Evolutionary conservation across 1,140 invertebrate species (phyloP).

Genomic region (Theocolax elegans): DNA sequence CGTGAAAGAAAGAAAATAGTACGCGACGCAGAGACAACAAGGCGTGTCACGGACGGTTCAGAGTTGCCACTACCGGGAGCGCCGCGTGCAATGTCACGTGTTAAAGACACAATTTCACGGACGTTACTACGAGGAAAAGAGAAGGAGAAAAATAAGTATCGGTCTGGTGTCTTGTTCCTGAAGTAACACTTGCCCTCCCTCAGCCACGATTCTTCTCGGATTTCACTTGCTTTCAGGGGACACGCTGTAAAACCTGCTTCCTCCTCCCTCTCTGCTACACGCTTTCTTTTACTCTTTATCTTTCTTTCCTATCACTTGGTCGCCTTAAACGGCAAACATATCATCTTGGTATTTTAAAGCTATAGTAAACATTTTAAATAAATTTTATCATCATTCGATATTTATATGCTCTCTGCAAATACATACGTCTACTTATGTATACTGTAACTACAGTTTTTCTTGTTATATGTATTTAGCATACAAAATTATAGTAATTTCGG

Average conservation of each 20-base stretch:
- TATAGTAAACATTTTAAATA: no score
- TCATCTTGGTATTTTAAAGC: neutral
- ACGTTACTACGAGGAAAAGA: constrained; percentile 15
- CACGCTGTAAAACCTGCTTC: constrained; percentile 6
- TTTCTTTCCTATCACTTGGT: neutral
- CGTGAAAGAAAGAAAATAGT: neutral
- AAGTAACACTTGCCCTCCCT: constrained; percentile 3
- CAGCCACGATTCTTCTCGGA: constrained; percentile 28
- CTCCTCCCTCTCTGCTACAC: no score
- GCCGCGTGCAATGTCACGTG: constrained; percentile 10
- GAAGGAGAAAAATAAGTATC: neutral
- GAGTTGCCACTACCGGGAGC: neutral
- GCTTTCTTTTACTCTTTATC: neutral
- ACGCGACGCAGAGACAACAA: neutral
- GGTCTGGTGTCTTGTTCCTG: constrained; percentile 12
- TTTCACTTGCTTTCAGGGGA: constrained; percentile 19
- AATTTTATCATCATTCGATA: no score
- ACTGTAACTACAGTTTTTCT: no score
- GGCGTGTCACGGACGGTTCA: constrained; percentile 4
- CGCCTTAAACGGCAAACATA: constrained; percentile 1
- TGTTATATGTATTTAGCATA: no score
- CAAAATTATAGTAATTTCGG: no score
- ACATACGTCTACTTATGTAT: no score
- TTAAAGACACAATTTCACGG: constrained; percentile 42
- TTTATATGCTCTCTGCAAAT: no score